Base-by-base conservation (phyloP, 2,888 invertebrate genomes). In the Tetragonisca angustula region DNA sequence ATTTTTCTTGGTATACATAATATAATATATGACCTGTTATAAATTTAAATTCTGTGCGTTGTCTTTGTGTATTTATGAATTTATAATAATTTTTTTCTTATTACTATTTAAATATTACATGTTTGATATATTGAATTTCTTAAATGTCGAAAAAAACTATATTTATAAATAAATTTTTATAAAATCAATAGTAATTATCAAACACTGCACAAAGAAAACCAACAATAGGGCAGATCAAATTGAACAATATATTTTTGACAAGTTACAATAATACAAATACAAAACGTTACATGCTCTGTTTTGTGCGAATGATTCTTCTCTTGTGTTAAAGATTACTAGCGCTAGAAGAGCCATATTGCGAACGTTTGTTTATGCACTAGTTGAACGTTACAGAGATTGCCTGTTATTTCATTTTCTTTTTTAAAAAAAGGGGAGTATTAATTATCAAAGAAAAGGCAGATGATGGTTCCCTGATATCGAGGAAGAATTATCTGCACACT, bases 231-330 rank as follows among this genome's bases (percentile, higher is more conserved):
- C 92, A 92, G 91, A 88, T 91, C 87, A 93, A 92, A 92, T 92
- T 91, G 84, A 92, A 90, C 84, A 86, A 91, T 89, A 91, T 94
- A 92, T 94, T 94, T 94, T 94, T 94, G 92, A 92, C 92, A 92
- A 92, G 87, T 91, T 93, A 92, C 89, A 90, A 91, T 89, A 89
- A 90, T 90, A 88, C 90, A 84, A 91, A 92, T 92, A 91, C 86
- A 92, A 91, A 91, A 92, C 88, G 91, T 92, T 91, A 90, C 90
- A 85, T 88, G 88, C 81, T 91, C 90, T 90, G 90, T 86, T 85
- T 79, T 89, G 91, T 91, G 92, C 89, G 83, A 88, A 91, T 91
- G 80, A 90, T 91, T 91, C 89, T 89, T 89, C 89, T 81, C 76
- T 78, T 75, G 19, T 78, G 54, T 88, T 83, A 62, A 77, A 56